Conservation (phyloP, 2,797 vertebrate species). For the Aulostomus chinensis region DNA sequence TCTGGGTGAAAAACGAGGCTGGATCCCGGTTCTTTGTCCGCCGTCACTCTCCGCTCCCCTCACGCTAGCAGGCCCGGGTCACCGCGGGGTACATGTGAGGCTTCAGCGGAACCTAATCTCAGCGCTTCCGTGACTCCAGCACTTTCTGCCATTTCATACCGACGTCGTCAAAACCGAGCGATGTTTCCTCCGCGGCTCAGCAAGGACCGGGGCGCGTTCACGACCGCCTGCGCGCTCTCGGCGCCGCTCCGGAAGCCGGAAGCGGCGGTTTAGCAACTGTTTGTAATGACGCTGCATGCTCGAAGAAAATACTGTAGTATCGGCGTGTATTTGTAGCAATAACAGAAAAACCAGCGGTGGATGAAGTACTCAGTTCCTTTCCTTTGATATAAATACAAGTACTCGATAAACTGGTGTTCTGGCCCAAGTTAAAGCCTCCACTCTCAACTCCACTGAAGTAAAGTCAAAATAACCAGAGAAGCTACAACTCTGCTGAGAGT, state of each 20-base stretch:
- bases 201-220: constrained; percentile 62
- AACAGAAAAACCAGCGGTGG: no score
- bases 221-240: constrained; percentile 54
- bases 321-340: no score
- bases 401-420: no score
- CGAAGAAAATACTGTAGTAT: background rate
- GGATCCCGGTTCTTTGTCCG: constrained; percentile 27
- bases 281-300: constrained; percentile 11
- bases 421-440: no score
- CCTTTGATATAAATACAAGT: no score
- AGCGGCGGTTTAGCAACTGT: constrained; percentile 56
- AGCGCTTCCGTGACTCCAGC: constrained; percentile 73
- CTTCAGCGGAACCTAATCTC: constrained; percentile 59
- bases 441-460: no score
- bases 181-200: constrained; percentile 72
- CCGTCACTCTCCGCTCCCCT: constrained; percentile 37
- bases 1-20: constrained; percentile 29
- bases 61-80: constrained; percentile 66
- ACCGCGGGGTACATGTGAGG: constrained; percentile 58
- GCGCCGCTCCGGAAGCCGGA: constrained; percentile 32
- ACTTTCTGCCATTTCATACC: constrained; percentile 79
- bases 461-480: no score
- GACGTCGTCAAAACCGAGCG: constrained; percentile 70
- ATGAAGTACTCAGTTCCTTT: no score
- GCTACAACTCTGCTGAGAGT: no score